Evolutionary conservation across 1,140 invertebrate species (phyloP), one percentile per base, ranked within the genome.

Genomic region (Camponotus pennsylvanicus): DNA sequence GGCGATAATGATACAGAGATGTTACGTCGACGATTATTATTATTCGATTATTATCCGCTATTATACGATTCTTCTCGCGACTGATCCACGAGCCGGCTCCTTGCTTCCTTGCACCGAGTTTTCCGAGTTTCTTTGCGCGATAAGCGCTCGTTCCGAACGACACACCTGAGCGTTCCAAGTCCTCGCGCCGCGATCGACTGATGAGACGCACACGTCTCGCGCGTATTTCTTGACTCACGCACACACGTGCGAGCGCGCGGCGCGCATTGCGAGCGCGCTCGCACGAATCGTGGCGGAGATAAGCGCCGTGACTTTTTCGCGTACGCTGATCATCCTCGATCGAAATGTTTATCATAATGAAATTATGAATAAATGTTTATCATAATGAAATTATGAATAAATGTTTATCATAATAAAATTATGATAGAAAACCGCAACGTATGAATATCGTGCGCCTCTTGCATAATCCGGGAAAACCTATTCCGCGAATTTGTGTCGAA

Each of bases 101-200:
- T 55, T 49, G 32, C 32, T 21, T 15, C 45, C 15, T 52, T 18
- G 13, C 4, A 52, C 15, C 2, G 49, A 52, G 13, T 15, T 18
- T 52, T 27, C 6, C 13, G 49, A 52, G 49, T 52, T 52, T 52
- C 15, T 2, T 52, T 18, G 13, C 45, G 45, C 13, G 45, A 49
- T 15, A 49, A 52, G 3, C 15, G 1, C 15, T 18, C 18, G 15
- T 15, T 5, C 13, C 13, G 49, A 52, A 13, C 45, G 3, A 5
- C 27, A 70, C 82, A 91, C 86, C 84, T 88, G 84, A 70, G 73
- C 83, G 80, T 66, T 64, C 52, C 86, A 34, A 59, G 59, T 27
- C 80, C 79, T 45, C 89, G 88, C 71, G 64, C 63, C 37, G 86
- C 86, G 86, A 80, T 90, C 71, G 84, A 91, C 88, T 91, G 88